Evolutionary conservation across 2,797 vertebrate species (phyloP).

Genomic region (Rhyacichthys aspro): DNA sequence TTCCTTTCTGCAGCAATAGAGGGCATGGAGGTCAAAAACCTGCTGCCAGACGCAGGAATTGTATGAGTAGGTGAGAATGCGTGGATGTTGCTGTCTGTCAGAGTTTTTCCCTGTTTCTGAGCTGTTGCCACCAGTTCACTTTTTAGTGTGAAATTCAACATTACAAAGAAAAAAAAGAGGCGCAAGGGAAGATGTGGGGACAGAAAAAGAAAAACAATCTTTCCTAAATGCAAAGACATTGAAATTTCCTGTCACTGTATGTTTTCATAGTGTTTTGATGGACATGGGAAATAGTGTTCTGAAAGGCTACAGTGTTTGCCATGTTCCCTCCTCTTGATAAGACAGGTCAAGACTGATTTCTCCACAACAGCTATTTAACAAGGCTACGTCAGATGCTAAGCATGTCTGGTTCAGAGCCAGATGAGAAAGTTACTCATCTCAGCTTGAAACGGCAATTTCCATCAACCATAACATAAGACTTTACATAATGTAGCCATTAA

Average conservation of each 20-base stretch:
- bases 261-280: slow-evolving; percentile 16
- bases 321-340: slow-evolving; percentile 28
- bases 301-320: slow-evolving; percentile 22
- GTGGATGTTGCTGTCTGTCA: slow-evolving; percentile 41
- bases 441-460: slow-evolving; percentile 37
- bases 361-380: slow-evolving; percentile 56
- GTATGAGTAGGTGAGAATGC: slow-evolving; percentile 47
- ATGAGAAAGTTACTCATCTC: slow-evolving; percentile 62
- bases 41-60: slow-evolving; percentile 54
- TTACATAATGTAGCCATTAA: slow-evolving; percentile 21
- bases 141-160: slow-evolving; percentile 53
- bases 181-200: background rate
- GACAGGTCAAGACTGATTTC: slow-evolving; percentile 63
- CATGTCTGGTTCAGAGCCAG: slow-evolving; percentile 55
- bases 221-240: background rate
- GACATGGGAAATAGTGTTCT: slow-evolving; percentile 22
- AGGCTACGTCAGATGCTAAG: slow-evolving; percentile 59
- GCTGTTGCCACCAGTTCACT: slow-evolving; percentile 27
- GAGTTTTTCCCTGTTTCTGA: slow-evolving; percentile 22
- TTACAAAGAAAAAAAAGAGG: slow-evolving; percentile 27
- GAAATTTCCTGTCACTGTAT: slow-evolving; percentile 6
- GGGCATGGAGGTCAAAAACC: slow-evolving; percentile 55
- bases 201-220: slow-evolving; percentile 14
- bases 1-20: slow-evolving; percentile 53
- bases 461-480: slow-evolving; percentile 18